Conservation (phyloP, 2,797 vertebrate species). For the Muscicapa comitata region DNA sequence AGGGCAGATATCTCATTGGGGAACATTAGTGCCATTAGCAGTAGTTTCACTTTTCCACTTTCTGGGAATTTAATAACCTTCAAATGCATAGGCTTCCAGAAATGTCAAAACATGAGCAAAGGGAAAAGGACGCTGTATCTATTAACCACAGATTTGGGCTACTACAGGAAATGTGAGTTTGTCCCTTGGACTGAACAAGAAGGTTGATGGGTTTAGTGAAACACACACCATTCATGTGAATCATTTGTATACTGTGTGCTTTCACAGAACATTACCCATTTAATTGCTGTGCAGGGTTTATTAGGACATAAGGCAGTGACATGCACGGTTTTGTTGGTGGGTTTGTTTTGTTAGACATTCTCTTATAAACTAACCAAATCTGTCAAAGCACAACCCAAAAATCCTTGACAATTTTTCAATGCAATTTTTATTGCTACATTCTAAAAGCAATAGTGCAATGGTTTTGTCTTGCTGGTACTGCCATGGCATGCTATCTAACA, state of each 20-base stretch:
- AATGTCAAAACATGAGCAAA: slow-evolving; percentile 1
- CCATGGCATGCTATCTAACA: background rate
- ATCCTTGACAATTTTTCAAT: background rate
- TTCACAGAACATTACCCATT: slow-evolving; percentile 27
- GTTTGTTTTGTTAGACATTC: background rate
- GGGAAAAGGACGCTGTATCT: background rate
- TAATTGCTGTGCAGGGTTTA: slow-evolving; percentile 13
- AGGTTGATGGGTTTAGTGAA: slow-evolving; percentile 32
- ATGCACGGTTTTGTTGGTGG: background rate
- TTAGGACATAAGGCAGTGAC: background rate
- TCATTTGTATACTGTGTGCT: background rate
- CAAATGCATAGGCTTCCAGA: background rate
- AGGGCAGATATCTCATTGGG: background rate
- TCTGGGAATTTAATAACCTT: background rate
- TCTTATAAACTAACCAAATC: background rate
- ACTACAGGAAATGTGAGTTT: background rate
- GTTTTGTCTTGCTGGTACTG: background rate
- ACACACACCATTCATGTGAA: background rate
- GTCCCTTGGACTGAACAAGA: background rate
- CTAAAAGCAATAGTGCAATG: background rate
- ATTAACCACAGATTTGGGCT: background rate
- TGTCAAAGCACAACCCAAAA: background rate
- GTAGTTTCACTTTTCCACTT: background rate
- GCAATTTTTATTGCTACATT: background rate
- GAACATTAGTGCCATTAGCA: background rate